Percentiles rank a stretch among this genome's conserved stretches.
phyloP scores from a whole-genome alignment of 2,113 vertebrate species.

The Aepyceros melampus region DNA sequence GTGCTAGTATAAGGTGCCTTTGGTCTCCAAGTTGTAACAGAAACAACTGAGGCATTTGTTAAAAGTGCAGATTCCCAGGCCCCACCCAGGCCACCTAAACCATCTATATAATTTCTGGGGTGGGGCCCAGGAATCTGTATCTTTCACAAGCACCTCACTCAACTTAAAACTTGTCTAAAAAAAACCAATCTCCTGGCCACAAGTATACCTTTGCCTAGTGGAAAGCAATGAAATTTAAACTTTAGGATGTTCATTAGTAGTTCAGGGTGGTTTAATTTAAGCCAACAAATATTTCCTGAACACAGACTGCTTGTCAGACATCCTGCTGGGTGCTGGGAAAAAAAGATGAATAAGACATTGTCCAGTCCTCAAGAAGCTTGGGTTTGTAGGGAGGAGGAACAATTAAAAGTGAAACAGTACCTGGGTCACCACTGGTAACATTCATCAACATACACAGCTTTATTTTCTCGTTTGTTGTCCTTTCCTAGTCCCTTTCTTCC shows the following conservation, averaged over 20 bases:
- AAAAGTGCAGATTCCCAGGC: not conserved
- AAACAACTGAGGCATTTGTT: not conserved
- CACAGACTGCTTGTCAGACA: slow-evolving; percentile 31
- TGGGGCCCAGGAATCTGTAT: not conserved
- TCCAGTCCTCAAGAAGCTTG: slow-evolving; percentile 18
- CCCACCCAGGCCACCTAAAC: not conserved
- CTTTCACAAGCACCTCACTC: not conserved
- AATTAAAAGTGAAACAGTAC: not conserved
- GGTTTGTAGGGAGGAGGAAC: slow-evolving; percentile 14
- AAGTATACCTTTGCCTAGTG: not conserved
- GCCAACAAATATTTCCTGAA: slow-evolving; percentile 18
- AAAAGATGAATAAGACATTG: slow-evolving; percentile 63
- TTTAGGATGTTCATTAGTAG: not conserved
- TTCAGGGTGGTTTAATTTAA: not conserved
- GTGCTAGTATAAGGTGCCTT: not conserved
- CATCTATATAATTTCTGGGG: not conserved
- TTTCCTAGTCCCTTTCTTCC: not conserved
- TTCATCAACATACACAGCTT: not conserved
- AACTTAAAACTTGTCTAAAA: not conserved
- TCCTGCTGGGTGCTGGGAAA: slow-evolving; percentile 15
- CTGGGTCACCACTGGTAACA: not conserved
- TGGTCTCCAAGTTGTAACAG: not conserved
- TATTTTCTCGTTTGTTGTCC: not conserved
- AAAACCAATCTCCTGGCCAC: not conserved
- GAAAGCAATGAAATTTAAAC: not conserved